Evolutionary conservation across 1,140 invertebrate species (phyloP), one percentile per base, ranked within the genome.

Genomic region (Aradophagus sp.): DNA sequence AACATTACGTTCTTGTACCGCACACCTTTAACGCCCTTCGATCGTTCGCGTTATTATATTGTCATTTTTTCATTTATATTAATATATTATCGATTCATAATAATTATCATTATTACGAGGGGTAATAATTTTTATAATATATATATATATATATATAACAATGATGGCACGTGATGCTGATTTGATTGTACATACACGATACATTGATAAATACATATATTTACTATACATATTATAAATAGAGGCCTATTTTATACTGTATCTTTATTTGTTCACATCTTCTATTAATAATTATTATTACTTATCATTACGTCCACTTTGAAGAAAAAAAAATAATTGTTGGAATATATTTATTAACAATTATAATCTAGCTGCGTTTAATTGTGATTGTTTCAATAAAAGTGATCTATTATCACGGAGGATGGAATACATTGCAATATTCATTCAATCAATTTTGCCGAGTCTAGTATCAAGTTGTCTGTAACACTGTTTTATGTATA

Each of bases 141-240:
- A n/a, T n/a, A n/a, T n/a, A n/a, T n/a, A n/a, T n/a, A n/a, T n/a
- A n/a, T n/a, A n/a, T 72, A 58, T 65, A 74, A 73, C 66, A 77
- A 78, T 77, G 77, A 83, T 78, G 75, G 73, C 73, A 82, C 80
- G 79, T 82, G 82, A 80, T 80, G 80, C 82, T 83, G 76, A 81
- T 76, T 80, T 80, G 76, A 76, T 76, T 83, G 79, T 83, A 82
- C 74, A 82, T 82, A 83, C 72, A 73, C 73, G 77, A 42, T 77
- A 74, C 62, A 78, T 78, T 74, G 73, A 77, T 76, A 77, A 77
- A 77, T 65, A 79, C 68, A 67, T 59, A 39, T 62, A 62, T 74
- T 61, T 23, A 23, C n/a, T n/a, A n/a, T n/a, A n/a, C n/a, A 23
- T 58, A 73, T 68, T 74, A 76, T 72, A 75, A 61, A 77, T 80